phyloP scores from a whole-genome alignment of 2,797 vertebrate genomes.

The Poecilia wingei region DNA sequence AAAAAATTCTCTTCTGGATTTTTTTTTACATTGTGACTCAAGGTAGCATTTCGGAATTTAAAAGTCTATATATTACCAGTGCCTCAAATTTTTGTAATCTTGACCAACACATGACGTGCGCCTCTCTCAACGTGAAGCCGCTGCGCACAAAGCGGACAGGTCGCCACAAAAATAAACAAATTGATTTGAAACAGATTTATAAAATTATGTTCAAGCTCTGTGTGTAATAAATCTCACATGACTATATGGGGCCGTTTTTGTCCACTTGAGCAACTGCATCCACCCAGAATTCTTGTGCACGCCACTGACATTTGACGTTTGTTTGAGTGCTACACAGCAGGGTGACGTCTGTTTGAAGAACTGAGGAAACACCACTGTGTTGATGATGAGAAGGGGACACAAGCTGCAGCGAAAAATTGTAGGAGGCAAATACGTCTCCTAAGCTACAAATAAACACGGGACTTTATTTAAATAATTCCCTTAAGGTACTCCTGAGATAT shows the following conservation, averaged over 20 bases:
- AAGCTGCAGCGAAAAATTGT: background rate
- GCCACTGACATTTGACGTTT: too few species aligned
- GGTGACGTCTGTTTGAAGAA: background rate
- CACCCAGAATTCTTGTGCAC: background rate
- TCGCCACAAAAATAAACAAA: background rate
- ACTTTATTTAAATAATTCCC: constrained; percentile 1
- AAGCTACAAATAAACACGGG: background rate
- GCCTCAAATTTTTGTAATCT: background rate
- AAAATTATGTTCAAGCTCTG: background rate
- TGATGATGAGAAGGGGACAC: background rate
- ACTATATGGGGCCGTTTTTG: background rate
- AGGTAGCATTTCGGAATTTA: too few species aligned
- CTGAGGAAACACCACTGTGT: background rate
- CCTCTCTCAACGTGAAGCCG: background rate
- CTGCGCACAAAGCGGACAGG: background rate
- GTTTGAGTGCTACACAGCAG: background rate
- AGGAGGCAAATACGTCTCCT: too few species aligned
- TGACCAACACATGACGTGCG: background rate
- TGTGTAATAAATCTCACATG: background rate
- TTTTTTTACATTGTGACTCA: background rate
- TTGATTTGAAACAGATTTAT: background rate
- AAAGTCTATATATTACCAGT: background rate
- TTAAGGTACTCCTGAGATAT: constrained; percentile 1
- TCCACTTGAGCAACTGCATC: background rate
- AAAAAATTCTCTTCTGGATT: background rate